A percentile compares a stretch with the other conserved stretches of the same genome.
phyloP scores from a whole-genome alignment of 2,888 invertebrate species.

The Alviniconcha strummeri region DNA sequence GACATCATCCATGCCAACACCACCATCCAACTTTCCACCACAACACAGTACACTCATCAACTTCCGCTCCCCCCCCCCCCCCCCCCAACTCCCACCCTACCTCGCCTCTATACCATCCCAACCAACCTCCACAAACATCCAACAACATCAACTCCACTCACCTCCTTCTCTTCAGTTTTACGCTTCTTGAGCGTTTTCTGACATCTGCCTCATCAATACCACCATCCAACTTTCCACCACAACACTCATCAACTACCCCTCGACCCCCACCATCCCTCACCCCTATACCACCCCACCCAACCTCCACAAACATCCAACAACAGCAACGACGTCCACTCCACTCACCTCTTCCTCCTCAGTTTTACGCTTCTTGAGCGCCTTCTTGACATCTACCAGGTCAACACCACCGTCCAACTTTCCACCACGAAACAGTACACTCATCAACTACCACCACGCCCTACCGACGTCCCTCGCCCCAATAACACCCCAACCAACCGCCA shows the following conservation, averaged over 20 bases:
- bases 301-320: background rate
- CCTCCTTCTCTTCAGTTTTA: too few species aligned
- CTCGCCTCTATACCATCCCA: background rate
- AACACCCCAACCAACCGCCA: background rate
- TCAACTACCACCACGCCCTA: background rate
- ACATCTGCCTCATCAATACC: too few species aligned
- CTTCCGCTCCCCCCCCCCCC: too few species aligned
- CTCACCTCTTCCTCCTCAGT: background rate
- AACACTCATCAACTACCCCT: too few species aligned
- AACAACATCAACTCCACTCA: too few species aligned
- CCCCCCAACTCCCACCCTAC: too few species aligned
- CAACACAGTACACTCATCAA: too few species aligned
- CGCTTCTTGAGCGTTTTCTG: too few species aligned
- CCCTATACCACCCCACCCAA: background rate
- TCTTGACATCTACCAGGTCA: background rate
- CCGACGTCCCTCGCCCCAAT: background rate
- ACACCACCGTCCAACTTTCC: background rate
- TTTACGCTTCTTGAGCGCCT: slow-evolving; percentile 2
- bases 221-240: too few species aligned
- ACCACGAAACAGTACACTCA: background rate
- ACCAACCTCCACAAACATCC: background rate
- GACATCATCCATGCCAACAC: too few species aligned
- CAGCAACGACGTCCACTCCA: background rate
- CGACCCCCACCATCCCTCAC: too few species aligned
- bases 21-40: too few species aligned